Evolutionary conservation across 2,797 vertebrate genomes (phyloP).

Genomic region (Ciconia nigra): DNA sequence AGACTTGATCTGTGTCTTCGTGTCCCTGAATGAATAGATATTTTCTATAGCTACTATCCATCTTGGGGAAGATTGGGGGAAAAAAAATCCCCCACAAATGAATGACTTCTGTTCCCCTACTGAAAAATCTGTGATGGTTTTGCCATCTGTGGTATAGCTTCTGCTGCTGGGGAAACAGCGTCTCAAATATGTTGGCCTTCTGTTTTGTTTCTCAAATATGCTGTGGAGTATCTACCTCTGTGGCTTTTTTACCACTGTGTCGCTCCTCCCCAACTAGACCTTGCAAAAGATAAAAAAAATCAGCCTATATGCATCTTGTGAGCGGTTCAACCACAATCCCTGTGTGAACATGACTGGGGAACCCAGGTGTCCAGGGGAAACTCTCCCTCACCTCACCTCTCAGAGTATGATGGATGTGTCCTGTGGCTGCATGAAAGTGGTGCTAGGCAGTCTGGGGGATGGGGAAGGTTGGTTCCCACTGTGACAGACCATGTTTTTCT

Average conservation of each 20-base stretch:
- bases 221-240: not conserved
- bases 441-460: not conserved
- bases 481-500: not conserved
- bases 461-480: not conserved
- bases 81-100: not conserved
- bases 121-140: not conserved
- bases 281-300: not conserved
- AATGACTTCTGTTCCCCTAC: not conserved
- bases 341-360: not conserved
- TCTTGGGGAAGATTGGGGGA: not conserved
- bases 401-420: fast-evolving
- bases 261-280: not conserved
- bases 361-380: not conserved
- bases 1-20: not conserved
- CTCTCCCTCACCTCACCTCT: not conserved
- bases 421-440: not conserved
- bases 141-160: not conserved
- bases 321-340: not conserved
- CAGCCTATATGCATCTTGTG: not conserved
- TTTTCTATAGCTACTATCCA: not conserved
- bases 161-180: not conserved
- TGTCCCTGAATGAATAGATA: not conserved
- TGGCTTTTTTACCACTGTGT: not conserved
- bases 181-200: not conserved
- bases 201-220: not conserved